Percentiles rank a stretch among this genome's conserved stretches.
phyloP scores from a whole-genome alignment of 2,113 vertebrate genomes.

The Atractosteus spatula region DNA sequence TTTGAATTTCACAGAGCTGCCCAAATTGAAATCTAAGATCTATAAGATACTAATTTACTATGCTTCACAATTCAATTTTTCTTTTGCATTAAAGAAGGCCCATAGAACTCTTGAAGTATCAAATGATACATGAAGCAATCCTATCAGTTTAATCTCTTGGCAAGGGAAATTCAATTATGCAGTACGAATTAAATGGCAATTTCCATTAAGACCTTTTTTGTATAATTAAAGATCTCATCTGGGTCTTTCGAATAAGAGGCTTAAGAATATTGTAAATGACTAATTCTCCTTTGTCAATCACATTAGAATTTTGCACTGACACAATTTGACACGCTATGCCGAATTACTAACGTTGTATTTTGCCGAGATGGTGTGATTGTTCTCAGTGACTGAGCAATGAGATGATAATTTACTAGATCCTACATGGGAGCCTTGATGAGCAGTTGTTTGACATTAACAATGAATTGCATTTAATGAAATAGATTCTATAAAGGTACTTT shows the following conservation, averaged over 20 bases:
- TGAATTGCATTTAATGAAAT: no score
- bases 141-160: constrained; percentile 25
- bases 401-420: no score
- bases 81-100: constrained; percentile 4
- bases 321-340: neutral
- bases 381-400: neutral
- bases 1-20: neutral
- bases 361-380: neutral
- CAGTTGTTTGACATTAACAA: no score
- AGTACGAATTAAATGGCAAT: constrained; percentile 18
- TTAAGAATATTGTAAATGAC: constrained; percentile 9
- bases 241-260: constrained; percentile 16
- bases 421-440: no score
- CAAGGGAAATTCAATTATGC: constrained; percentile 11
- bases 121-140: constrained; percentile 11
- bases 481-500: no score
- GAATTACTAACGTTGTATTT: neutral
- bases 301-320: neutral
- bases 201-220: constrained; percentile 23
- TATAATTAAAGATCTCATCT: constrained; percentile 24
- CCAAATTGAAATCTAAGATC: neutral
- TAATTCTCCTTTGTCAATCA: constrained; percentile 1
- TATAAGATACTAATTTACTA: neutral
- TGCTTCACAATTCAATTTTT: neutral
- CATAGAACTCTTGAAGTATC: constrained; percentile 1